Evolutionary conservation across 1,140 invertebrate genomes (phyloP).

Genomic region (Frieseomelitta varia): DNA sequence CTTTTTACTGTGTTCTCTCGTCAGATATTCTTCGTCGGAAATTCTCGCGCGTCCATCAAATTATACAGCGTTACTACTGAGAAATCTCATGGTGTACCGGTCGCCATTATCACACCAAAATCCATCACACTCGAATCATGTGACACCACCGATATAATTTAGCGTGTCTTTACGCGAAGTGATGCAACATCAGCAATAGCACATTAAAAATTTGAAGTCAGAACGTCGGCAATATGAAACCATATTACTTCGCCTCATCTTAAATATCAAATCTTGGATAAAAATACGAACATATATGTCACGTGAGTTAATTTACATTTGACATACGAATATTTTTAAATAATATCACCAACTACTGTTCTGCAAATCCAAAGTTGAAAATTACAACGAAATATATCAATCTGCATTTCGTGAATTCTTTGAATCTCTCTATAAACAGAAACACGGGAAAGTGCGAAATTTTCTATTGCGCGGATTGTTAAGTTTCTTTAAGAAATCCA

Average conservation of each 20-base stretch:
- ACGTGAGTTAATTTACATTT: too few species aligned
- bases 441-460: background rate
- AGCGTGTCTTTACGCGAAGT: background rate
- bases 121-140: background rate
- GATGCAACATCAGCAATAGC: background rate
- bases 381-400: background rate
- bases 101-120: background rate
- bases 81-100: background rate
- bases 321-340: background rate
- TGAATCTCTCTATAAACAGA: background rate
- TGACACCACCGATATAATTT: background rate
- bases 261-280: too few species aligned
- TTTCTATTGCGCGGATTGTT: background rate
- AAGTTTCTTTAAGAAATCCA: too few species aligned
- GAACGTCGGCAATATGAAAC: too few species aligned
- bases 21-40: background rate
- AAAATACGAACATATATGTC: too few species aligned
- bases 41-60: background rate
- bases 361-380: too few species aligned
- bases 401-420: background rate
- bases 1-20: rapidly evolving
- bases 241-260: too few species aligned
- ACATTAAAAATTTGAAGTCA: too few species aligned
- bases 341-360: too few species aligned
- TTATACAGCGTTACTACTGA: background rate